Percentiles rank a stretch among this genome's conserved stretches.
Conservation (phyloP, 2,113 vertebrate genomes). For the Leptodactylus fuscus region DNA sequence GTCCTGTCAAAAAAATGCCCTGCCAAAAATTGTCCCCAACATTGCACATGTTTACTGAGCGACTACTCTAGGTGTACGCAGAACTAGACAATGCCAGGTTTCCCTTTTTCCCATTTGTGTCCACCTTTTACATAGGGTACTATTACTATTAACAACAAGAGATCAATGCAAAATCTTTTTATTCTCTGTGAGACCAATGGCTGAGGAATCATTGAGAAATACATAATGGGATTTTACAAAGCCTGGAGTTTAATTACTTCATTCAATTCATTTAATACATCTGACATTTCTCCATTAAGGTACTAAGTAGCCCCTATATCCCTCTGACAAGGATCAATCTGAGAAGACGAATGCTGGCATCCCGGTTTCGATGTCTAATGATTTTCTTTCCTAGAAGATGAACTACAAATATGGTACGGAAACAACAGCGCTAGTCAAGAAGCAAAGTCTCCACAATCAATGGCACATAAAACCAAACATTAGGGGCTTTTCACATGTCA, state of each 20-base stretch:
- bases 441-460: constrained; percentile 16
- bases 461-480: background rate
- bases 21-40: no score
- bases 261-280: constrained; percentile 1
- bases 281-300: constrained; percentile 35
- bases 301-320: constrained; percentile 9
- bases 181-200: background rate
- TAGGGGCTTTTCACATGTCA: background rate
- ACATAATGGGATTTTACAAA: constrained; percentile 1
- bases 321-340: constrained; percentile 46
- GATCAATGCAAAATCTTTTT: background rate
- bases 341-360: constrained; percentile 38
- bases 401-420: background rate
- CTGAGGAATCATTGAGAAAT: background rate
- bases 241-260: background rate
- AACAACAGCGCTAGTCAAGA: background rate
- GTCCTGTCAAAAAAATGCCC: no score
- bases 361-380: constrained; percentile 28
- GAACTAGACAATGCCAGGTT: no score
- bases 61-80: no score
- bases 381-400: constrained; percentile 52
- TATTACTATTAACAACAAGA: background rate
- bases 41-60: no score
- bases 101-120: no score
- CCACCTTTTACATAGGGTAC: no score